phyloP scores from a whole-genome alignment of 2,113 vertebrate genomes.

The Heterotis niloticus region DNA sequence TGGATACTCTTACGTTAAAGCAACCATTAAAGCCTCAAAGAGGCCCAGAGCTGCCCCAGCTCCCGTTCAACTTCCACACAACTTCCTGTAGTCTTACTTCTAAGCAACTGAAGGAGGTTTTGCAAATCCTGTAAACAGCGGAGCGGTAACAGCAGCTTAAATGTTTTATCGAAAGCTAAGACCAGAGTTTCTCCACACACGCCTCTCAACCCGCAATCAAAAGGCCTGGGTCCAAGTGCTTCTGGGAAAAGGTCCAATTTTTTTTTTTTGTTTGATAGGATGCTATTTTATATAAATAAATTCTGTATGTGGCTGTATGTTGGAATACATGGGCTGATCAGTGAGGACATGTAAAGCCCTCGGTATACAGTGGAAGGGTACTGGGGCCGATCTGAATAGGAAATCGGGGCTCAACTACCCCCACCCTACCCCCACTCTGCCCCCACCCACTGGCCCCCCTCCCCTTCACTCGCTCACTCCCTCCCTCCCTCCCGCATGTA shows the following conservation, averaged over 20 bases:
- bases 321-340: background rate
- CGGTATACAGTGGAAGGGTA: slow-evolving; percentile 15
- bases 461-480: too few species aligned
- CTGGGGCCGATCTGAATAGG: slow-evolving; percentile 38
- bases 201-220: slow-evolving; percentile 21
- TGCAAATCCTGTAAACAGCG: background rate
- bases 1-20: slow-evolving; percentile 6
- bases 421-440: slow-evolving; percentile 5
- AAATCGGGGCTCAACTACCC: slow-evolving; percentile 19
- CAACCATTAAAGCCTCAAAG: slow-evolving; percentile 2
- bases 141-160: background rate
- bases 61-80: background rate
- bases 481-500: slow-evolving; percentile 26
- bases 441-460: too few species aligned
- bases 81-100: background rate
- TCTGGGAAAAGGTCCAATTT: slow-evolving; percentile 7
- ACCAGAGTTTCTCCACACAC: slow-evolving; percentile 10
- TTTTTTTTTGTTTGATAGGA: background rate
- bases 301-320: background rate
- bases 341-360: background rate
- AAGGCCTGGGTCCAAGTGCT: slow-evolving; percentile 4
- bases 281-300: slow-evolving; percentile 16
- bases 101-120: background rate
- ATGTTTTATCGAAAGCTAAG: background rate
- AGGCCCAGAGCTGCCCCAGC: background rate